These are phyloP conservation scores for Phalacrocorax pelagicus DNA, from an alignment of 2,113 vertebrate genomes.

Conservation along the genomic window DNA sequence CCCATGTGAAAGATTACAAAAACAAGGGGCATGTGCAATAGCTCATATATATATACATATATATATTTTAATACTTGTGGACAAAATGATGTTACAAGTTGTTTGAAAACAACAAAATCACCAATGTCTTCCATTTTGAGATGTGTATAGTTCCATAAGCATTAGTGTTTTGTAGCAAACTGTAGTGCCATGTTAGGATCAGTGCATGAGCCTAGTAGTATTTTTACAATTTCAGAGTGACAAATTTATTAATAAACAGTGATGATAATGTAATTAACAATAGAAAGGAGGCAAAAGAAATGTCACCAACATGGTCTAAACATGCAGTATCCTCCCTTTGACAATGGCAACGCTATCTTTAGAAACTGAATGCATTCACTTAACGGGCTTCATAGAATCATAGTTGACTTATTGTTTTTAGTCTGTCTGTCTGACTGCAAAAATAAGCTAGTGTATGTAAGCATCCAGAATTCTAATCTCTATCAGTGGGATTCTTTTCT, in stretches of 20 bases:
- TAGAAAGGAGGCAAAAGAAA: constrained; percentile 60
- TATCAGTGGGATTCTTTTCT: neutral
- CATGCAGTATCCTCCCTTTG: constrained; percentile 75
- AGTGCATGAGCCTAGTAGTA: constrained; percentile 95
- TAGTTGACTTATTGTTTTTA: neutral
- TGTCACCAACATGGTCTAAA: constrained; percentile 58
- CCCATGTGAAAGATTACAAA: constrained; percentile 64
- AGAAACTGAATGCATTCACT: constrained; percentile 34
- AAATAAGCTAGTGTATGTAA: neutral
- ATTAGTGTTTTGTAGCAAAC: constrained; percentile 92
- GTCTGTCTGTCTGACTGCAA: neutral
- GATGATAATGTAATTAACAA: constrained; percentile 69
- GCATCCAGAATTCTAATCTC: neutral
- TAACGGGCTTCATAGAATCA: constrained; percentile 28
- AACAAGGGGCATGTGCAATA: constrained; percentile 93
- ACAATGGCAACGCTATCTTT: constrained; percentile 49
- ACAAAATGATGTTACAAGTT: constrained; percentile 98
- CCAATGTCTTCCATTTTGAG: constrained; percentile 99
- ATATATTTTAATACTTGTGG: constrained; percentile 96
- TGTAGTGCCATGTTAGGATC: constrained; percentile 91
- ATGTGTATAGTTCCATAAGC: constrained; percentile 99
- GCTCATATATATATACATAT: constrained; percentile 81
- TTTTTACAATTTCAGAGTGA: constrained; percentile 82
- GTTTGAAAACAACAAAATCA: constrained; percentile 99
- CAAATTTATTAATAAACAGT: constrained; percentile 71